These are phyloP conservation scores for Lophius piscatorius DNA, from an alignment of 2,113 vertebrate species.

Conservation along the genomic window DNA sequence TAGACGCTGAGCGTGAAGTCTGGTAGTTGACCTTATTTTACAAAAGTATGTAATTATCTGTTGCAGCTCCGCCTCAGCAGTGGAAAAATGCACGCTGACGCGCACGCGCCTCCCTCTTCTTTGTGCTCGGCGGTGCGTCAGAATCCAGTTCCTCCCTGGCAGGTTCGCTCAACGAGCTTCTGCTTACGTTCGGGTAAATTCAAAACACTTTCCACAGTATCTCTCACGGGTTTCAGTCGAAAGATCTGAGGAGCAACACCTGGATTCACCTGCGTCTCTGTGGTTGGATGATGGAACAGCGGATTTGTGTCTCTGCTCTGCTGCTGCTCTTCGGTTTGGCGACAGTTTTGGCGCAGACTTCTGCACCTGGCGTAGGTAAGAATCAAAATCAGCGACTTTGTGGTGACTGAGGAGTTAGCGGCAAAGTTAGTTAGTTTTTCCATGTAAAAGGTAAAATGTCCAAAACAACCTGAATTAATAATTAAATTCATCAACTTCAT, in stretches of 20 bases:
- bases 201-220: neutral
- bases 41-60: no score
- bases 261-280: neutral
- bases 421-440: neutral
- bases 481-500: no score
- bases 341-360: slow-evolving; percentile 45
- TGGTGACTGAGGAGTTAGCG: neutral
- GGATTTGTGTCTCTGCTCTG: slow-evolving; percentile 45
- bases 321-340: slow-evolving; percentile 65
- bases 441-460: no score
- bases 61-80: no score
- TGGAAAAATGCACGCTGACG: neutral
- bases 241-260: neutral
- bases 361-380: slow-evolving; percentile 57
- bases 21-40: no score
- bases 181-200: neutral
- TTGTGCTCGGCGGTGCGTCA: slow-evolving; percentile 57
- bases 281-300: slow-evolving; percentile 49
- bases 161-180: slow-evolving; percentile 13
- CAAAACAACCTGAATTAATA: no score
- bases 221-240: neutral
- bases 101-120: slow-evolving; percentile 17
- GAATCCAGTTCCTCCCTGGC: slow-evolving; percentile 24
- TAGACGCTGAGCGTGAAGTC: no score
- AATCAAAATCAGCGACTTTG: neutral